Evolutionary conservation across 2,888 invertebrate species (phyloP).

Genomic region (Chloroclystis v-ata): DNA sequence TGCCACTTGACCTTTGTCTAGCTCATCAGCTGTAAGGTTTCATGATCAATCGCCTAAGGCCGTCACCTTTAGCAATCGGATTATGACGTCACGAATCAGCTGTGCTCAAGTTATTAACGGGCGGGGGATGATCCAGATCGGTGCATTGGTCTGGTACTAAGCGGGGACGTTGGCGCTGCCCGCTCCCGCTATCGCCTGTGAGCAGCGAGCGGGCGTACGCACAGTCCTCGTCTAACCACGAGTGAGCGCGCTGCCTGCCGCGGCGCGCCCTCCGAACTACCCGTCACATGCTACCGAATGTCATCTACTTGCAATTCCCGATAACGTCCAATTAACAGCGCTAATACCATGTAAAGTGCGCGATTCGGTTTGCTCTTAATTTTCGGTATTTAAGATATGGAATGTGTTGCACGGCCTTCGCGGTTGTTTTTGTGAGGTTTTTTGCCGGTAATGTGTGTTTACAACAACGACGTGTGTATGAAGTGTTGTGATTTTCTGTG

Average conservation of each 20-base stretch:
- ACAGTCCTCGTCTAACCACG: slow-evolving; percentile 73
- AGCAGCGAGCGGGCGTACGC: slow-evolving; percentile 41
- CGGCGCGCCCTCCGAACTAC: slow-evolving; percentile 63
- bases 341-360: slow-evolving; percentile 58
- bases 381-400: slow-evolving; percentile 44
- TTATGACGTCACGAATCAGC: slow-evolving; percentile 26
- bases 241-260: slow-evolving; percentile 73
- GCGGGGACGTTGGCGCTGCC: slow-evolving; percentile 30
- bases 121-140: slow-evolving; percentile 66
- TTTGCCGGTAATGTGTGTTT: slow-evolving; percentile 49
- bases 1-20: slow-evolving; percentile 27
- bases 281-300: slow-evolving; percentile 69
- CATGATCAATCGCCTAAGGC: slow-evolving; percentile 32
- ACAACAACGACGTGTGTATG: slow-evolving; percentile 39
- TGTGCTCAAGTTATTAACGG: slow-evolving; percentile 42
- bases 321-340: slow-evolving; percentile 62
- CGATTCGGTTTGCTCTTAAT: slow-evolving; percentile 43
- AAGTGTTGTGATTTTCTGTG: slow-evolving; percentile 38
- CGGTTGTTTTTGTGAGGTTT: slow-evolving; percentile 46
- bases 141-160: slow-evolving; percentile 40
- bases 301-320: slow-evolving; percentile 61
- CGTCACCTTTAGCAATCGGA: slow-evolving; percentile 31
- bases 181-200: slow-evolving; percentile 38
- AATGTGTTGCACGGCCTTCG: slow-evolving; percentile 68
- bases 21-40: slow-evolving; percentile 29